phyloP scores from a whole-genome alignment of 1,140 invertebrate genomes.

The Pseudachorutes palmiensis region DNA sequence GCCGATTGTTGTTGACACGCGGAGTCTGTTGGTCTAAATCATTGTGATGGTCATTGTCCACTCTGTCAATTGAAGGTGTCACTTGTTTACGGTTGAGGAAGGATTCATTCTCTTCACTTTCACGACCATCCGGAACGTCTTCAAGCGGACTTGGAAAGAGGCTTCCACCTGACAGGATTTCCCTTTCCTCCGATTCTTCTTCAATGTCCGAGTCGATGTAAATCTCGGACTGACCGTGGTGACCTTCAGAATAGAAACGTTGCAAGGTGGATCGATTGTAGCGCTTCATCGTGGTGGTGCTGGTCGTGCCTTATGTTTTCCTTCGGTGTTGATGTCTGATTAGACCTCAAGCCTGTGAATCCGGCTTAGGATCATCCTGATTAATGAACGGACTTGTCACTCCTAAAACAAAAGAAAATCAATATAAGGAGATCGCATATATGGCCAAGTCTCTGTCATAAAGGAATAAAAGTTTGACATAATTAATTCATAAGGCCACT shows the following conservation, averaged over 20 bases:
- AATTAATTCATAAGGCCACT: no score
- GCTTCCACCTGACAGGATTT: background rate
- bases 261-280: background rate
- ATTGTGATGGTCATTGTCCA: no score
- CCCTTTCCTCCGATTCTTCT: constrained; percentile 9
- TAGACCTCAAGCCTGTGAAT: background rate
- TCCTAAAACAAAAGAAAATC: background rate
- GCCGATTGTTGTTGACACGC: no score
- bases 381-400: background rate
- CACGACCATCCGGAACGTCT: no score
- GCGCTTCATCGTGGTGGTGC: background rate
- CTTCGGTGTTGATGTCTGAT: background rate
- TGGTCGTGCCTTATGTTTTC: background rate
- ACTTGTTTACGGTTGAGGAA: no score
- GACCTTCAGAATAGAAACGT: constrained; percentile 9
- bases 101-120: no score
- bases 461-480: no score
- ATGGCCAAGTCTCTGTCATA: no score
- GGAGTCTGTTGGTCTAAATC: no score
- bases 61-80: no score
- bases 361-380: constrained; percentile 3
- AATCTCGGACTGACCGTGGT: constrained; percentile 1
- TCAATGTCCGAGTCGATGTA: constrained; percentile 11
- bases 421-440: no score
- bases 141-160: background rate